Base-by-base conservation (phyloP, 2,113 vertebrate species). In the Spizaetus ornatus region DNA sequence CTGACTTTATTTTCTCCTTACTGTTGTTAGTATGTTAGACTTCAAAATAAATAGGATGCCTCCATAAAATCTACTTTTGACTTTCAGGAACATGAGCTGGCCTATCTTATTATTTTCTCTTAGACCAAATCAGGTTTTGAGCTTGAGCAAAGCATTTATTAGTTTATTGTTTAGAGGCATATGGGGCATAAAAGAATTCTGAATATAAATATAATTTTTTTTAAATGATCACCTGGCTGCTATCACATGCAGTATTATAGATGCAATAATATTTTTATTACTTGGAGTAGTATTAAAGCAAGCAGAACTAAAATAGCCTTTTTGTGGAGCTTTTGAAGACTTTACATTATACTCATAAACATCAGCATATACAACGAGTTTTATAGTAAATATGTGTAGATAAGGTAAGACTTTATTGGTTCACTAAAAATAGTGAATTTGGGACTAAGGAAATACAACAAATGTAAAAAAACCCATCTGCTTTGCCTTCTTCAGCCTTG, bases 391-490 rank as follows among this genome's bases (percentile, higher is more conserved):
- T 89, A 3, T 32, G 4, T 21, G 6, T 42, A 73, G 55, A 53
- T 69, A 74, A 86, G 67, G 16, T 77, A 25, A 65, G 27, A 59
- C 5, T 47, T 56, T 72, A 42, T 38, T 61, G 23, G 6, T 69
- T 25, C 40, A 65, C 22, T 59, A 74, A 88, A 93, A 95, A n/a
- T 16, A 87, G 43, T 79, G 32, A 55, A 53, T 61, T 69, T 56
- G 16, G 4, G 38, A 78, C 42, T 16, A 15, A 86, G 42, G 40
- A 91, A 90, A 90, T 40, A 5, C 11, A 84, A 13, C 26, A 70
- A 70, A 87, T 40, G 8, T 52, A n/a, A 82, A 78, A 43, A 52
- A 2, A 11, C 0, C 0, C 8, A 31, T 42, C 6, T 0, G 0
- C 16, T 63, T 80, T 80, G 22, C 56, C 8, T 58, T 88, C 62